Percentiles rank a stretch among this genome's conserved stretches.
Conservation (phyloP, 1,140 invertebrate species). For the Phortica variegata region DNA sequence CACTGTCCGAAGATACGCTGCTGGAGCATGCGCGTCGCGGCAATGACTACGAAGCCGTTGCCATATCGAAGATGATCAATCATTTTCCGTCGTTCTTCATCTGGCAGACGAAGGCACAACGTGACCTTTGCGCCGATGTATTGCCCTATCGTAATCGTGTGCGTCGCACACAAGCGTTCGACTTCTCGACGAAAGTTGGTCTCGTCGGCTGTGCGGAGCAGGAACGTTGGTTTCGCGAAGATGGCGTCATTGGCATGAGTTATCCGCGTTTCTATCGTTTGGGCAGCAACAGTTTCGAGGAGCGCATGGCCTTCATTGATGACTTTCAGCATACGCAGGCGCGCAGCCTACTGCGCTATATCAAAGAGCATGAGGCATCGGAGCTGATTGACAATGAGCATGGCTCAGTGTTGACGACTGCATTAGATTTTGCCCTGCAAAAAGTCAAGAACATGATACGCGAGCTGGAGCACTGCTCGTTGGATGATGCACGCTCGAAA, state of each 20-base stretch:
- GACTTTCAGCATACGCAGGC: conserved; percentile 79
- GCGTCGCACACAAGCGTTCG: conserved; percentile 57
- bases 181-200: conserved; percentile 66
- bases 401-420: conserved; percentile 47
- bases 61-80: conserved; percentile 63
- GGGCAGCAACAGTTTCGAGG: conserved; percentile 55
- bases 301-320: conserved; percentile 58
- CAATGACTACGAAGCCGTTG: conserved; percentile 51
- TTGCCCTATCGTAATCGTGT: conserved; percentile 62
- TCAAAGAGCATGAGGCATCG: conserved; percentile 58
- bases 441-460: conserved; percentile 41
- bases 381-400: conserved; percentile 25
- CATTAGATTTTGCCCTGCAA: conserved; percentile 61
- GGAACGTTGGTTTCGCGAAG: conserved; percentile 64
- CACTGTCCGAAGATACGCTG: conserved; percentile 44
- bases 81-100: conserved; percentile 62
- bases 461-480: conserved; percentile 31
- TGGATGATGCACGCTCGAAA: conserved; percentile 34
- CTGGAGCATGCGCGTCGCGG: conserved; percentile 43
- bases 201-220: conserved; percentile 62
- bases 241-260: conserved; percentile 61
- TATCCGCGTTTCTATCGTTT: conserved; percentile 63
- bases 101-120: conserved; percentile 58
- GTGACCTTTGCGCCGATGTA: conserved; percentile 46
- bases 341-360: conserved; percentile 75